Evolutionary conservation across 2,797 vertebrate genomes (phyloP), one percentile per base, ranked within the genome.

Genomic region (Pseudochromis fuscus): DNA sequence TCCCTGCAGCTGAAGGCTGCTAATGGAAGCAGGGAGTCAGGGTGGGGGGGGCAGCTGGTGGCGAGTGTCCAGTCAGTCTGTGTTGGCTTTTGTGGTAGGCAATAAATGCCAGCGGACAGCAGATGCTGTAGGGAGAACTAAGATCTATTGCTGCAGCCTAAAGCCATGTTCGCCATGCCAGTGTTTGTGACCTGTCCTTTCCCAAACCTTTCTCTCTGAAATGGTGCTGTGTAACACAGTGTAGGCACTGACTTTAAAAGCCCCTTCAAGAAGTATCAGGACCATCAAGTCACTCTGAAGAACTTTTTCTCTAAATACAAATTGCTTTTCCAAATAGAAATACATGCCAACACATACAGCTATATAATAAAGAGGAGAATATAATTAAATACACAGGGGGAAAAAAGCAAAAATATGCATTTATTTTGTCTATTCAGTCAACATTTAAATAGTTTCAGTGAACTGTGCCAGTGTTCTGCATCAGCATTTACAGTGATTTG

Each of bases 21-120:
- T 73, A 64, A 85, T 73, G 66, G 68, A 85, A 35, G 68, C 55
- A 51, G 55, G 8, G 23, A 73, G 65, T 61, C 8, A 24, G 72
- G 25, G 51, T 35, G 40, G 13, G 52, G 61, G 61, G 12, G 66
- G 71, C 77, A 73, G 81, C 80, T 81, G 63, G 84, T 85, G 87
- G 83, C 55, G 35, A 74, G 79, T 61, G 67, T 86, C 89, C 92
- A 92, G 83, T 83, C 38, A 37, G 59, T 81, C 77, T 75, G 77
- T 71, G 82, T 77, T 84, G 83, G 82, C 78, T 79, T 71, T 61
- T 69, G 71, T 57, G 15, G 53, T 15, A 15, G 71, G 75, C 80
- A 86, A 90, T 90, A 90, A 90, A 90, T 91, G 90, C 86, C 88
- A 91, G 80, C 61, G 67, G 81, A 84, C 78, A 91, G 82, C 91